Evolutionary conservation across 2,888 invertebrate species (phyloP).

Genomic region (Dolomedes plantarius): DNA sequence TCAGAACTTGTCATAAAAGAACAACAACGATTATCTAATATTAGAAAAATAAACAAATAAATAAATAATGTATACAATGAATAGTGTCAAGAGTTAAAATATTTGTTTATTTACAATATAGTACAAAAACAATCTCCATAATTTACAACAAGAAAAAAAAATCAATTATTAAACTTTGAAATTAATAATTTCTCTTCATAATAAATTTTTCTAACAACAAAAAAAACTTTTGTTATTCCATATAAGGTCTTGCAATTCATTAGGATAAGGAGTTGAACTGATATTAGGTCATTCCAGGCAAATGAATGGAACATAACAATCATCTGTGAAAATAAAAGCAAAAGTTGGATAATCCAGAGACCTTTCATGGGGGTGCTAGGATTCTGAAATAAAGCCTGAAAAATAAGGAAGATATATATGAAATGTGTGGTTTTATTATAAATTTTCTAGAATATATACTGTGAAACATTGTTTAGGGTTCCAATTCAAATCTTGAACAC

Average conservation of each 20-base stretch:
- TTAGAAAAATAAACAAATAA: no score
- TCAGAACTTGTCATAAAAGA: no score
- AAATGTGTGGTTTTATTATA: no score
- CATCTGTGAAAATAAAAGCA: slow-evolving; percentile 84
- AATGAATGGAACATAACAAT: slow-evolving; percentile 86
- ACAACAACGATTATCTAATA: no score
- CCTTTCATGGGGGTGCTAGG: slow-evolving; percentile 87
- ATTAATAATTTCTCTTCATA: slow-evolving; percentile 62
- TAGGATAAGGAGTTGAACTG: slow-evolving; percentile 89
- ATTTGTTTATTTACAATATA: background rate
- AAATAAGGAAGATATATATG: slow-evolving; percentile 74
- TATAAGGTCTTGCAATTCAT: slow-evolving; percentile 95
- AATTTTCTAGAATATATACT: no score
- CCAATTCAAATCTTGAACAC: no score
- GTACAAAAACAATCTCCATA: background rate
- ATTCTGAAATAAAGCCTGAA: slow-evolving; percentile 90
- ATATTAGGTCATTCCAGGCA: slow-evolving; percentile 94
- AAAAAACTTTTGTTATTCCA: slow-evolving; percentile 80
- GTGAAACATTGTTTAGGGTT: no score
- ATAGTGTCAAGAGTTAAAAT: no score
- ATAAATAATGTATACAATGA: background rate
- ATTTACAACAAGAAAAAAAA: background rate
- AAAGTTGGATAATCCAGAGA: slow-evolving; percentile 82
- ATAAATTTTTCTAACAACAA: slow-evolving; percentile 66
- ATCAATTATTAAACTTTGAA: slow-evolving; percentile 41